Base-by-base conservation (phyloP, 2,113 vertebrate genomes). In the Notarius quadriscutis region DNA sequence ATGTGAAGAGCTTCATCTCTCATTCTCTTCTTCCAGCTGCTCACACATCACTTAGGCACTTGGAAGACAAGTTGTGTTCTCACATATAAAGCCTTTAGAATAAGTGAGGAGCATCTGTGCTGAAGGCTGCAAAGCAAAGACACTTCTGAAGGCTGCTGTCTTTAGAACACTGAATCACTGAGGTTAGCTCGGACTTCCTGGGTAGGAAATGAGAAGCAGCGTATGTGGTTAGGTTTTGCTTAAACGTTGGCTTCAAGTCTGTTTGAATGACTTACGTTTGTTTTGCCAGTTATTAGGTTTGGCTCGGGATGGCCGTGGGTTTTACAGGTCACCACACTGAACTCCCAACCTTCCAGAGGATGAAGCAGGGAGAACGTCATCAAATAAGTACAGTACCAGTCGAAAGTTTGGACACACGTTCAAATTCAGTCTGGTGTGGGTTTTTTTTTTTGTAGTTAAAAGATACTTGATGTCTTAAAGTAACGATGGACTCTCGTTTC, bases 81-180 rank as follows among this genome's bases (percentile, higher is more conserved):
- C 50, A 50, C 18, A 81, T 25, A 27, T 34, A 71, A 27, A 55
- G 53, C 60, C 50, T 48, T 86, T 27, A 25, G 50, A 86, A 86
- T 79, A 71, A 60, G 51, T 50, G 78, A 58, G 50, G 30, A 48
- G 63, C 15, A 22, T 71, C 53, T 86, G n/a, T 72, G 53, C 65
- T 81, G 80, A 57, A 41, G 50, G 25, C 57, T 53, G 34, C 14
- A 22, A 81, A 30, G 57, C 20, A 81, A 81, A 81, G 30, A 81
- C 34, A 48, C 79, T 22, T 48, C 58, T 41, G 57, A 62, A 62
- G 79, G 57, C 79, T 62, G 58, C 34, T 67, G 60, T 67, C 79
- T 79, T 53, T 27, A 57, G 51, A 80, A 80, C 75, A 34, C 48
- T 86, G 75, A 86, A 86, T 62, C 62, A 80, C 75, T 80, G 67